These are phyloP conservation scores for Metaphire vulgaris DNA, from an alignment of 1,140 invertebrate species.

Conservation along the genomic window DNA sequence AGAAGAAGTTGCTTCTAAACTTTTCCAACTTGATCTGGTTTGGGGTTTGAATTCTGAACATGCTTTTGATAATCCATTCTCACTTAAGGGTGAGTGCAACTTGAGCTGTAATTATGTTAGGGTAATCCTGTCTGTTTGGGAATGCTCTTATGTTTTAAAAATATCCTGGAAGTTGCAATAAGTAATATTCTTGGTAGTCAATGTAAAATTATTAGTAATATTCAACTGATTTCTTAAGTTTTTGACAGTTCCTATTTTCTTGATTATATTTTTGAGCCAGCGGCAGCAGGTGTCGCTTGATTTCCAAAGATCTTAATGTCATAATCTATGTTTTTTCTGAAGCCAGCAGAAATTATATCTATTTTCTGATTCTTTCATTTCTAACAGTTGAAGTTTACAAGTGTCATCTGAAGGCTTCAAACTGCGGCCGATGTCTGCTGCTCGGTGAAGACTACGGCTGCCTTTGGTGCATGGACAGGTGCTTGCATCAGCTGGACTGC, in stretches of 20 bases:
- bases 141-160: no score
- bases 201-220: no score
- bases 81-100: neutral
- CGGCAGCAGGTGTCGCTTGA: no score
- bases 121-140: no score
- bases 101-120: neutral
- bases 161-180: no score
- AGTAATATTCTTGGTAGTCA: no score
- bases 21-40: neutral
- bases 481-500: neutral
- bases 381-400: slow-evolving; percentile 16
- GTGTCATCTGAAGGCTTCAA: neutral
- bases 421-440: slow-evolving; percentile 8
- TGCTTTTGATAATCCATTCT: neutral
- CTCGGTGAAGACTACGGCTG: neutral
- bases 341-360: no score
- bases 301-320: no score
- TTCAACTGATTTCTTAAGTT: no score
- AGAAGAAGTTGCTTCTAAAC: neutral
- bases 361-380: neutral
- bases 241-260: no score
- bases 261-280: no score
- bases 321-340: no score
- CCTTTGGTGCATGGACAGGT: slow-evolving; percentile 1
- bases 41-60: neutral